A percentile compares a stretch with the other conserved stretches of the same genome.
Evolutionary conservation across 2,888 invertebrate genomes (phyloP).

Genomic region (Auanema freiburgensis): DNA sequence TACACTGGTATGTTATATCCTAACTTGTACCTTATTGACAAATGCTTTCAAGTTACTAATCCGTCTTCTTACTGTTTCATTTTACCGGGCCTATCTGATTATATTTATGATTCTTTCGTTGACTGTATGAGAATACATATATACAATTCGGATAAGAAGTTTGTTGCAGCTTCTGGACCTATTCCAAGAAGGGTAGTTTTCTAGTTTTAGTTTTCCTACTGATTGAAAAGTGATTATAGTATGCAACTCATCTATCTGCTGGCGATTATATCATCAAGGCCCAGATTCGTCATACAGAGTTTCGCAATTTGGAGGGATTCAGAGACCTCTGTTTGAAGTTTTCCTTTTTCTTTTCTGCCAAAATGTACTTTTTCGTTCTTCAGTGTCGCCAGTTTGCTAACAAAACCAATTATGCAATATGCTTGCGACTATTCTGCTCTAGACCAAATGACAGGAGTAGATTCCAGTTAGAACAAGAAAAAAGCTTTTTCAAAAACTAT

Average conservation of each 20-base stretch:
- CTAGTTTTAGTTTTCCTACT: too few relatives aligned
- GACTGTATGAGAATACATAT: conserved; percentile 91
- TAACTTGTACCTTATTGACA: too few relatives aligned
- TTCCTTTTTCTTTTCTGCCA: conserved; percentile 1
- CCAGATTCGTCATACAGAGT: conserved; percentile 88
- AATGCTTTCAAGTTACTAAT: not conserved
- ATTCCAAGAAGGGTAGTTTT: too few relatives aligned
- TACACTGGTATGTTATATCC: conserved; percentile 69
- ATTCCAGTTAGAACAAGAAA: too few relatives aligned
- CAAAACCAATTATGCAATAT: too few relatives aligned
- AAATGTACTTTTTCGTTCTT: too few relatives aligned
- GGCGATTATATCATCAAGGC: conserved; percentile 87
- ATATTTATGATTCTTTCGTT: conserved; percentile 91
- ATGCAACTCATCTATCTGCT: conserved; percentile 85
- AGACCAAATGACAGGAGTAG: too few relatives aligned
- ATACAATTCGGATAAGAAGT: conserved; percentile 86
- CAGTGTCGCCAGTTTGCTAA: too few relatives aligned
- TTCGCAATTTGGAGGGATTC: conserved; percentile 81
- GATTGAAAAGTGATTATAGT: conserved; percentile 72
- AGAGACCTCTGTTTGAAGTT: conserved; percentile 73
- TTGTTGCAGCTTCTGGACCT: too few relatives aligned
- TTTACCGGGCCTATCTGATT: conserved; percentile 79
- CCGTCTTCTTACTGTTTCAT: conserved; percentile 67
- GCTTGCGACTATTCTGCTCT: not conserved
- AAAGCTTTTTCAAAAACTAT: too few relatives aligned